Evolutionary conservation across 2,888 invertebrate species (phyloP), one percentile per base, ranked within the genome.

Genomic region (Eustalomyia histrio): DNA sequence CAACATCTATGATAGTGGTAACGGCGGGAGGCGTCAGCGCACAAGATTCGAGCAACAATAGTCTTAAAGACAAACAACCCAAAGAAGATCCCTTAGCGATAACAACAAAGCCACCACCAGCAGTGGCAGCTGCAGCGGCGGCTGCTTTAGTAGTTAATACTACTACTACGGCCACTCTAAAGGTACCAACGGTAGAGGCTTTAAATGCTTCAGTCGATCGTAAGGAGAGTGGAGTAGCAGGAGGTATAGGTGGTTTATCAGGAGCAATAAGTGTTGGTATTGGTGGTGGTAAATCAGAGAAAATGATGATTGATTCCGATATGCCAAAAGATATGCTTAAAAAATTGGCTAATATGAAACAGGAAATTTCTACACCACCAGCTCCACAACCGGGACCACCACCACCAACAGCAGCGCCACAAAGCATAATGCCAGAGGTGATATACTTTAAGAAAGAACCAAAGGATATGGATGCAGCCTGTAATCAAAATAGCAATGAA

Each of bases 361-460:
- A 91, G 75, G 91, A 91, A 84, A 65, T 85, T 10, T 85, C 86
- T 35, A 83, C 86, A 7, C 86, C 86, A 14, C 85, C 83, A n/a
- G 75, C 76, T 6, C 21, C 64, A 33, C 50, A 73, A 6, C 61
- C 64, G n/a, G 83, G 85, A n/a, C 85, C 86, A 16, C 85, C 71
- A 35, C 29, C 83, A 67, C 39, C 83, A 53, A 71, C 80, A 9
- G 69, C 63, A 7, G 65, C 61, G 17, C 58, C 65, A 3, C 65
- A 52, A 16, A 72, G 71, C 24, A 80, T 85, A 33, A 79, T 87
- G 29, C 85, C 86, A 8, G 89, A 92, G 68, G 94, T 94, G 87
- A 92, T 94, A 14, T 93, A 93, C 84, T 93, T 93, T 87, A 91
- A 91, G 60, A 91, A 91, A 65, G 91, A 91, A 80, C 91, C 91